These are phyloP conservation scores for Belgica antarctica DNA, from an alignment of 2,888 invertebrate species.

Conservation along the genomic window DNA sequence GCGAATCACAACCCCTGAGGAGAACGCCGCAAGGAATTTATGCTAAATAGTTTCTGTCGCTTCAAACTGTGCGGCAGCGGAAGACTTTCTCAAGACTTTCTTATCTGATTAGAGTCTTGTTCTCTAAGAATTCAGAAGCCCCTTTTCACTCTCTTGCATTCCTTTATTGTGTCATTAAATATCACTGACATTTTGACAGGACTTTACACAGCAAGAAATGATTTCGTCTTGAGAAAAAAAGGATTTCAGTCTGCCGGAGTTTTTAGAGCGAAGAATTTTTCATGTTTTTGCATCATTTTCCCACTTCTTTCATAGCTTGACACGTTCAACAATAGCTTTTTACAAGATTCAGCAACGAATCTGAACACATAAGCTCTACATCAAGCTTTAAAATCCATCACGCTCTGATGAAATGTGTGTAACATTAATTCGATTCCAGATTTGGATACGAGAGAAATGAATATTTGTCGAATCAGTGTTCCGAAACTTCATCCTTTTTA, in stretches of 20 bases:
- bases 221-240: background rate
- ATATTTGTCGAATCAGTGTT: slow-evolving; percentile 11
- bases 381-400: slow-evolving; percentile 12
- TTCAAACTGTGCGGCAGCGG: slow-evolving; percentile 1
- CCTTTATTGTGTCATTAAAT: slow-evolving; percentile 23
- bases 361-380: background rate
- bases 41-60: slow-evolving; percentile 41
- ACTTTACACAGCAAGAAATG: background rate
- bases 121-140: background rate
- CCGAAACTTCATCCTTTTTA: slow-evolving; percentile 6
- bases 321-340: slow-evolving; percentile 4
- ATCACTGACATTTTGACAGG: slow-evolving; percentile 28
- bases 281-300: background rate
- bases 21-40: slow-evolving; percentile 33
- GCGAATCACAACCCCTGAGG: slow-evolving; percentile 15
- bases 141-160: slow-evolving; percentile 1
- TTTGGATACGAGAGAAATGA: slow-evolving; percentile 19
- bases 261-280: background rate
- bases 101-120: slow-evolving; percentile 36
- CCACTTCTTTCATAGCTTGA: background rate
- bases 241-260: background rate
- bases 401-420: background rate
- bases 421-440: slow-evolving; percentile 17
- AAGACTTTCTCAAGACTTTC: slow-evolving; percentile 14
- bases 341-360: background rate